A percentile compares a stretch with the other conserved stretches of the same genome.
Conservation (phyloP, 1,140 invertebrate genomes). For the Neodiprion pinetum region DNA sequence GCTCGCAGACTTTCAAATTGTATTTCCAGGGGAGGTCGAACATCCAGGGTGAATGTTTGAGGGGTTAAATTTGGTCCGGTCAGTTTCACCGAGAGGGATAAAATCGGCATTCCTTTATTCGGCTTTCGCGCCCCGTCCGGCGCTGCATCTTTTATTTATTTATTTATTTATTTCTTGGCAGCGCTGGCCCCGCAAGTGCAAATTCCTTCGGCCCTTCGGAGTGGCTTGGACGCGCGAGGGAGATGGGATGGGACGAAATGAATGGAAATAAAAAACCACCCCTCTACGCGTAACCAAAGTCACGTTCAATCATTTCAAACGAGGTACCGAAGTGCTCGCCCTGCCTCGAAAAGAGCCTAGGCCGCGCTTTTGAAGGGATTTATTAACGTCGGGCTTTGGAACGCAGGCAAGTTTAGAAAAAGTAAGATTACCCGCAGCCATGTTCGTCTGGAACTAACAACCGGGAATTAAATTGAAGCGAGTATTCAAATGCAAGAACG, state of each 20-base stretch:
- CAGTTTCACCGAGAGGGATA: background rate
- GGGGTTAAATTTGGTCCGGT: background rate
- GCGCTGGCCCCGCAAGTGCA: background rate
- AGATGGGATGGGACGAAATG: background rate
- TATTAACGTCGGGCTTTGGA: background rate
- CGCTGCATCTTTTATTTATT: constrained; percentile 1
- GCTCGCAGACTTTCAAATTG: too few relatives aligned
- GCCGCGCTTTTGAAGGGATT: background rate
- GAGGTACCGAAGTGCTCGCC: background rate
- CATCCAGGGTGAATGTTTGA: background rate
- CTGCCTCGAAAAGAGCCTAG: background rate
- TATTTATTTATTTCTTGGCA: too few relatives aligned
- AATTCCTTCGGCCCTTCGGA: background rate
- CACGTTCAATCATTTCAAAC: background rate
- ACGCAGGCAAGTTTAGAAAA: too few relatives aligned
- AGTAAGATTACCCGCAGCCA: too few relatives aligned
- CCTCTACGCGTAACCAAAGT: background rate
- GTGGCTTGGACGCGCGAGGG: background rate
- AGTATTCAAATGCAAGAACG: too few relatives aligned
- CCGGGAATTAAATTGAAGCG: too few relatives aligned
- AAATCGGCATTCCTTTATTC: too few relatives aligned
- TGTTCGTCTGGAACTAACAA: too few relatives aligned
- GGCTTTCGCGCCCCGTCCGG: background rate
- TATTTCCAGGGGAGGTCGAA: too few relatives aligned
- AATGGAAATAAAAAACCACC: background rate